These are phyloP conservation scores for Prosapia bicincta DNA, from an alignment of 2,888 invertebrate species.

Conservation along the genomic window DNA sequence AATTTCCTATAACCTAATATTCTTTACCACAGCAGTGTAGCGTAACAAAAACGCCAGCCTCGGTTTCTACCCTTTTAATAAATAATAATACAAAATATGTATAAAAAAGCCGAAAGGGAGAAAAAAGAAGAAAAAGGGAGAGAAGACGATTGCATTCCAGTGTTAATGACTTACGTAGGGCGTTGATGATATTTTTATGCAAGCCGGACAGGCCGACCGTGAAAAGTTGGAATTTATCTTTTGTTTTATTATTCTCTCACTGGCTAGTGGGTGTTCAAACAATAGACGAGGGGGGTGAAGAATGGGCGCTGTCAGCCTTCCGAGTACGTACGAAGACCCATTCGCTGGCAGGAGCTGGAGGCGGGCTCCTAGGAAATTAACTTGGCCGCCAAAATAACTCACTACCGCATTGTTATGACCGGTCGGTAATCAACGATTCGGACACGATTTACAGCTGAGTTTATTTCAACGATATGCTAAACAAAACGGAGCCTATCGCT, in stretches of 20 bases:
- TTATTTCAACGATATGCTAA: background rate
- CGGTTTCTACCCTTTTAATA: background rate
- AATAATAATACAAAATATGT: background rate
- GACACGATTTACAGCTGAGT: background rate
- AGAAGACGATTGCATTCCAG: constrained; percentile 10
- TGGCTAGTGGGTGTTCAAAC: constrained; percentile 22
- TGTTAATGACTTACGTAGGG: constrained; percentile 20
- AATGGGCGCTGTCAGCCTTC: background rate
- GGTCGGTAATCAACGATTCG: background rate
- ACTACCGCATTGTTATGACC: background rate
- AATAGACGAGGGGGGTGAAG: constrained; percentile 9
- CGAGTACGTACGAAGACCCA: constrained; percentile 1
- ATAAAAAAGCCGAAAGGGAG: background rate
- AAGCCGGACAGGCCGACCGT: constrained; percentile 9
- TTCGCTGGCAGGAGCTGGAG: background rate
- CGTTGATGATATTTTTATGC: constrained; percentile 17
- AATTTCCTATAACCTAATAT: no score
- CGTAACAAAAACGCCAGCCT: no score
- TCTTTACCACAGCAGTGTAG: no score
- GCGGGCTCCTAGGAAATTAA: background rate
- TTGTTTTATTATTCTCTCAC: constrained; percentile 25
- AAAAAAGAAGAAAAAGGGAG: background rate
- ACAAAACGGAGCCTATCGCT: background rate
- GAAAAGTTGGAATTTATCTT: constrained; percentile 14
- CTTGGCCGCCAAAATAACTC: background rate